Percentiles rank a stretch among this genome's conserved stretches.
Conservation (phyloP, 2,797 vertebrate species). For the Heliangelus exortis region DNA sequence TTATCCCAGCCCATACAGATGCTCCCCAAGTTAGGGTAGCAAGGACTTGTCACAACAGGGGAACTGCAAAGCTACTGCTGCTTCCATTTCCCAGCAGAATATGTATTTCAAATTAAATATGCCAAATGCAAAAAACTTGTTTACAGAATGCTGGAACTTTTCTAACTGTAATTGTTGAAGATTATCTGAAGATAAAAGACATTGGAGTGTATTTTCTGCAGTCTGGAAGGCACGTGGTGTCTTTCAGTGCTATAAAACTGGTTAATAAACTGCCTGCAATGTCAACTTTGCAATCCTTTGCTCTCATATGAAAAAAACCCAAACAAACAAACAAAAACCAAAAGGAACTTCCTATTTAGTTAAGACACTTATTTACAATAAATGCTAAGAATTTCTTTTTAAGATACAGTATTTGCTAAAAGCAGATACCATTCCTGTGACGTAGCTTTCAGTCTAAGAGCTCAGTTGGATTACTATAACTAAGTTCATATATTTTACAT, state of each 20-base stretch:
- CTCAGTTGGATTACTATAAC: neutral
- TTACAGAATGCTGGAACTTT: neutral
- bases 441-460: neutral
- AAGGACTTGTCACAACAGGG: neutral
- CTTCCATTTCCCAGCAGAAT: neutral
- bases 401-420: neutral
- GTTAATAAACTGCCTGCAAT: neutral
- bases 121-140: neutral
- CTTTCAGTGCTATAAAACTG: neutral
- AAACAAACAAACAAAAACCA: neutral
- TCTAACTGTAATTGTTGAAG: neutral
- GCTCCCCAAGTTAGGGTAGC: neutral
- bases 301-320: neutral
- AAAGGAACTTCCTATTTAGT: neutral
- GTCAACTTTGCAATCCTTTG: neutral
- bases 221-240: neutral
- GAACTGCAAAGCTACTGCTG: neutral
- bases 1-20: neutral
- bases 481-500: neutral
- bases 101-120: neutral
- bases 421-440: neutral
- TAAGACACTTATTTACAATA: neutral
- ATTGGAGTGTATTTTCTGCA: neutral
- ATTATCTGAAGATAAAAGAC: neutral
- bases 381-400: neutral